Evolutionary conservation across 2,888 invertebrate genomes (phyloP).

Genomic region (Bruchidius siliquastri): DNA sequence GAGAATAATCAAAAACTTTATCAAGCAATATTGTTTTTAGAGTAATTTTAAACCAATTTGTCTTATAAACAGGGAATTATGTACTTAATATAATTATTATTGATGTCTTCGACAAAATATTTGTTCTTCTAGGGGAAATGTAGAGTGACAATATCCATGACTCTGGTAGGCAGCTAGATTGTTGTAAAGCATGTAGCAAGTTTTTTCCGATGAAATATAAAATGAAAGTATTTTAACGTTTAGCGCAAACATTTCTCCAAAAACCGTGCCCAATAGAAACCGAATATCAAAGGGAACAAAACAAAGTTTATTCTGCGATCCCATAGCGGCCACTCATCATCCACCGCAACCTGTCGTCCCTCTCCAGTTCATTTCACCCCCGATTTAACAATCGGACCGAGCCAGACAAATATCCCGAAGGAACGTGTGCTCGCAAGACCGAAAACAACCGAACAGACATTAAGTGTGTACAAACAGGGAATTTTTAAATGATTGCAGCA

Average conservation of each 20-base stretch:
- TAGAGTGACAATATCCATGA: too few species aligned
- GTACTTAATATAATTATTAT: too few species aligned
- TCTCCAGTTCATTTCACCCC: slow-evolving; percentile 19
- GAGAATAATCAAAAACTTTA: too few species aligned
- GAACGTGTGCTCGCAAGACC: slow-evolving; percentile 26
- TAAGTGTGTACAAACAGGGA: slow-evolving; percentile 23
- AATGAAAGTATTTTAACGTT: neutral
- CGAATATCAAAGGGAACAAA: neutral
- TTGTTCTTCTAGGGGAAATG: too few species aligned
- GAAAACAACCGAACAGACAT: slow-evolving; percentile 29
- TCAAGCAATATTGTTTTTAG: too few species aligned
- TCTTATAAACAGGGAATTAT: too few species aligned
- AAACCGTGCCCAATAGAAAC: neutral
- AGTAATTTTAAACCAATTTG: too few species aligned
- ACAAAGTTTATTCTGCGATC: neutral
- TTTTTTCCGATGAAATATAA: too few species aligned
- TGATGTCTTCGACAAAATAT: too few species aligned
- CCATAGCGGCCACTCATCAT: neutral
- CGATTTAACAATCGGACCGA: slow-evolving; percentile 22
- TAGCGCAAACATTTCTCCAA: neutral
- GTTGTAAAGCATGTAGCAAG: too few species aligned
- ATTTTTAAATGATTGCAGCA: slow-evolving; percentile 7
- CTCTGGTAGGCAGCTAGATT: too few species aligned
- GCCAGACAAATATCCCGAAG: slow-evolving; percentile 25
- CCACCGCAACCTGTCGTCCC: slow-evolving; percentile 17